phyloP scores from a whole-genome alignment of 2,113 vertebrate genomes.

The Hemicordylus capensis region DNA sequence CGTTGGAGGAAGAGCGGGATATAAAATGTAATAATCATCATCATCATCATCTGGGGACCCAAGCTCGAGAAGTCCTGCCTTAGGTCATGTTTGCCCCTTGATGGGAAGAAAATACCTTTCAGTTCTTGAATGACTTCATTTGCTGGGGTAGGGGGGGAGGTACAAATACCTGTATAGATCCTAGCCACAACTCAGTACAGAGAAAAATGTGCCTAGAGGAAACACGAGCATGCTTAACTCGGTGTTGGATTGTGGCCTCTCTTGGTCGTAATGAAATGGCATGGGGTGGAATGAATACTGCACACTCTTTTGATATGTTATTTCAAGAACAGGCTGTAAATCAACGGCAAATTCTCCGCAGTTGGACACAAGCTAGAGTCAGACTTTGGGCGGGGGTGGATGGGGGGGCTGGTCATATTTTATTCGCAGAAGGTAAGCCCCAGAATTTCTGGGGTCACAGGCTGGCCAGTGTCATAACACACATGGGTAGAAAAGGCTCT shows the following conservation, averaged over 20 bases:
- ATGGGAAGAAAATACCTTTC: not conserved
- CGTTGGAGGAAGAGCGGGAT: too few relatives aligned
- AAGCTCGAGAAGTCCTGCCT: too few relatives aligned
- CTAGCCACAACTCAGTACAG: not conserved
- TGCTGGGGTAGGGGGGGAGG: too few relatives aligned
- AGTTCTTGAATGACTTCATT: not conserved
- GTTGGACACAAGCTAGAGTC: slow-evolving; percentile 12
- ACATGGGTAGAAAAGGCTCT: slow-evolving; percentile 64
- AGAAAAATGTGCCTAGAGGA: too few relatives aligned
- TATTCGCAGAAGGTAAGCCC: slow-evolving; percentile 1
- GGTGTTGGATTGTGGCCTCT: not conserved
- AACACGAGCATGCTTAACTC: not conserved
- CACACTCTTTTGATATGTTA: not conserved
- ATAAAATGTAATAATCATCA: too few relatives aligned
- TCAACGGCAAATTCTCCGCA: not conserved
- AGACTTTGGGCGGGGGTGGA: not conserved
- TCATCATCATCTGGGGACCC: too few relatives aligned
- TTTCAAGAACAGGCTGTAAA: not conserved
- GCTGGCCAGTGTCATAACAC: slow-evolving; percentile 43
- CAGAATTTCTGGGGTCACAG: slow-evolving; percentile 38
- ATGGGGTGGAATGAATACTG: not conserved
- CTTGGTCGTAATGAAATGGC: not conserved
- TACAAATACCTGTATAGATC: not conserved
- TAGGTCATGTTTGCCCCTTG: too few relatives aligned
- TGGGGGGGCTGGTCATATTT: not conserved